Conservation (phyloP, 2,797 vertebrate genomes). For the Melopsittacus undulatus region DNA sequence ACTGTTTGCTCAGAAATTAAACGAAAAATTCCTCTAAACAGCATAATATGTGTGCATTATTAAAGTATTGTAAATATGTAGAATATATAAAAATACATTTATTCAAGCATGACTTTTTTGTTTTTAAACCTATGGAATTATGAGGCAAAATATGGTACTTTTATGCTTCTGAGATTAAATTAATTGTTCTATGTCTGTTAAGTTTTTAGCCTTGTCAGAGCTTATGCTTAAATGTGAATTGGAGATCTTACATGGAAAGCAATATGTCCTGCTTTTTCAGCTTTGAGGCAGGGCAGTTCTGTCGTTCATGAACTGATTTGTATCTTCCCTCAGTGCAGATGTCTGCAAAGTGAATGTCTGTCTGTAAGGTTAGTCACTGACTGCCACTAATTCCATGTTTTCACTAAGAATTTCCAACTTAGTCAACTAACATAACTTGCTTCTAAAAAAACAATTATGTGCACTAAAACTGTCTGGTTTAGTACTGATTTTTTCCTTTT, state of each 20-base stretch:
- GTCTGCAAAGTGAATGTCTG: neutral
- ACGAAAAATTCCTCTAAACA: neutral
- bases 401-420: neutral
- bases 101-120: neutral
- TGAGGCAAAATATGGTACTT: neutral
- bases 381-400: neutral
- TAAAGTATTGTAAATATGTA: neutral
- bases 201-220: neutral
- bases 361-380: neutral
- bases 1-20: neutral
- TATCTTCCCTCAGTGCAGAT: neutral
- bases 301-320: neutral
- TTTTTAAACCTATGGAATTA: neutral
- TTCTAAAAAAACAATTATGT: neutral
- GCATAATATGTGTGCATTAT: neutral
- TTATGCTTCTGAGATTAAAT: neutral
- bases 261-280: neutral
- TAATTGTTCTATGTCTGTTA: neutral
- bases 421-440: neutral
- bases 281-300: neutral
- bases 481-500: neutral
- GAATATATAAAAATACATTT: neutral
- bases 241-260: neutral
- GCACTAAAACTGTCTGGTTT: accelerated
- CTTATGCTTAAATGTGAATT: neutral